phyloP scores from a whole-genome alignment of 2,797 vertebrate species.

The Micropoecilia bifurca region DNA sequence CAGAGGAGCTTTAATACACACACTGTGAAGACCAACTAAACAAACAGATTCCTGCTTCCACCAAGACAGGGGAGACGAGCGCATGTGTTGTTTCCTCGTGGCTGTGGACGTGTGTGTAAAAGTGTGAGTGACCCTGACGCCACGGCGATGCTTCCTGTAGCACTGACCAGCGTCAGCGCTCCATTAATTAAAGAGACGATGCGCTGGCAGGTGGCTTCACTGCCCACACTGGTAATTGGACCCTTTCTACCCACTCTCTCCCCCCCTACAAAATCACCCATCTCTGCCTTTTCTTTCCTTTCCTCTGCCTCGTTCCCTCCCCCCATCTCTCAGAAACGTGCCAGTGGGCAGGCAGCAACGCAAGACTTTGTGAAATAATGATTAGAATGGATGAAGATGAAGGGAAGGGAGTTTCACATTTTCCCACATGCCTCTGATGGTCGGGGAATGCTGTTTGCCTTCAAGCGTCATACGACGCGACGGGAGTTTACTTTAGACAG shows the following conservation, averaged over 20 bases:
- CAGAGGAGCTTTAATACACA: slow-evolving; percentile 70
- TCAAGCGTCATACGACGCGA: slow-evolving; percentile 72
- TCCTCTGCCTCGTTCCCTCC: slow-evolving; percentile 78
- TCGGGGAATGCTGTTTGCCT: slow-evolving; percentile 83
- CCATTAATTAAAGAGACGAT: slow-evolving; percentile 96
- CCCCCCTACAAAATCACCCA: slow-evolving; percentile 75
- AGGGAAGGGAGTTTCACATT: slow-evolving; percentile 73
- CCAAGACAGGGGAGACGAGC: slow-evolving; percentile 85
- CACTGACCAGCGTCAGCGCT: slow-evolving; percentile 93
- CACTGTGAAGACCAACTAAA: slow-evolving; percentile 82
- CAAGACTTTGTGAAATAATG: slow-evolving; percentile 96
- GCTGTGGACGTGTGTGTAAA: slow-evolving; percentile 37
- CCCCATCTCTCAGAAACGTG: slow-evolving; percentile 86
- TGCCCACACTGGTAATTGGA: slow-evolving; percentile 95
- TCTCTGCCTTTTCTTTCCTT: slow-evolving; percentile 86
- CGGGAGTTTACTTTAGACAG: slow-evolving; percentile 84
- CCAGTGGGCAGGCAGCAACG: slow-evolving; percentile 94
- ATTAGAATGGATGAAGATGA: slow-evolving; percentile 89
- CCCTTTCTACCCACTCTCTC: slow-evolving; percentile 88
- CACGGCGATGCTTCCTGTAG: slow-evolving; percentile 89
- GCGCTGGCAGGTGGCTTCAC: slow-evolving; percentile 95
- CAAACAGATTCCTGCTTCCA: slow-evolving; percentile 90
- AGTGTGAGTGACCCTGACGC: slow-evolving; percentile 86
- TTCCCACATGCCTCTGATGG: slow-evolving; percentile 85
- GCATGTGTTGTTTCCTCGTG: slow-evolving; percentile 25